Evolutionary conservation across 2,113 vertebrate species (phyloP), one percentile per base, ranked within the genome.

Genomic region (Theropithecus gelada): DNA sequence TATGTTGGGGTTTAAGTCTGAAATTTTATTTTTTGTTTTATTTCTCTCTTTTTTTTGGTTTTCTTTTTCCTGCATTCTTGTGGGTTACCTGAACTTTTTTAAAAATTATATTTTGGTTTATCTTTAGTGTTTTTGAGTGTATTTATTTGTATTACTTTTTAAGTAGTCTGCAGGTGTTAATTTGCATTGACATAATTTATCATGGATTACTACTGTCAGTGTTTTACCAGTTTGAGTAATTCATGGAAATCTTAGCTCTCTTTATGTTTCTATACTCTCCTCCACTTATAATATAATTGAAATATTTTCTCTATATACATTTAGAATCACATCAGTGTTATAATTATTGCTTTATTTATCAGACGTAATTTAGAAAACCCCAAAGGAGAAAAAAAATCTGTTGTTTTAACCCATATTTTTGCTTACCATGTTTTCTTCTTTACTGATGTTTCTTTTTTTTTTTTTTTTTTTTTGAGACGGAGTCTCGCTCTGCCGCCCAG

Each of bases 341-440:
- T 17, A 22, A n/a, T 45, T 73, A 82, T 88, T 92, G n/a, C n/a
- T 72, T 87, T 38, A 32, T 75, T 93, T 40, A 68, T 79, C 35
- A 55, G 38, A 64, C 3, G 57, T 64, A 78, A 25, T 73, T 72
- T 88, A 48, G 25, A 80, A 96, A 88, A 88, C 23, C 70, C 30
- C 80, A 70, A 13, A 40, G 43, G 25, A 30, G 16, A 45, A 40
- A 79, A 8, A 27, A 20, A 76, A 30, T 79, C 17, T 48, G 20
- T 75, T 57, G 32, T 88, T 95, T 90, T 78, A 68, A 89, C 48
- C 35, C n/a, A 52, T 88, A 55, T 57, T 94, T 85, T 85, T 59
- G 7, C 14, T 90, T 82, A 76, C 5, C 6, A 76, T 45, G 6
- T 30, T 87, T 50, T 23, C 35, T 73, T 73, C 6, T 79, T 68